Percentiles rank a stretch among this genome's conserved stretches.
These are phyloP conservation scores for Physeter macrocephalus DNA, from an alignment of 2,113 vertebrate genomes.

Conservation along the genomic window DNA sequence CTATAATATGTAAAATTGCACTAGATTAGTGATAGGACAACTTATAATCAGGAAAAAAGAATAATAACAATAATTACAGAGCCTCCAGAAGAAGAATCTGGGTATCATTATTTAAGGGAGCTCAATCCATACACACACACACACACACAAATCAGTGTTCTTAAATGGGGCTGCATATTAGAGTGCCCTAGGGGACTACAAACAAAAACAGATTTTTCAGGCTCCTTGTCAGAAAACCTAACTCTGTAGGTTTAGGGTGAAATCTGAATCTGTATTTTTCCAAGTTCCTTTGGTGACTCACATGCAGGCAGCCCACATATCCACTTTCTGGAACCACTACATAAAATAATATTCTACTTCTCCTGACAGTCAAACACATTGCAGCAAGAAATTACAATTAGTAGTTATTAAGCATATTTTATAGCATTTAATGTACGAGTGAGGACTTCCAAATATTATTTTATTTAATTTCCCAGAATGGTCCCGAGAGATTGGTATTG, in stretches of 20 bases:
- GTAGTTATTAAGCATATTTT: not conserved
- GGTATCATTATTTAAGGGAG: not conserved
- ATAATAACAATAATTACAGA: not conserved
- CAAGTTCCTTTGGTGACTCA: not conserved
- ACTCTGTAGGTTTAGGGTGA: not conserved
- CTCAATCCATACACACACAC: not conserved
- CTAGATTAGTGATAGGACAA: not conserved
- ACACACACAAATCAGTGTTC: not conserved
- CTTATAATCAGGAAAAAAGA: not conserved
- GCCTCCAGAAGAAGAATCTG: not conserved
- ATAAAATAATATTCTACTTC: slow-evolving; percentile 3
- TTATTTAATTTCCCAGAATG: not conserved
- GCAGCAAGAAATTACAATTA: not conserved
- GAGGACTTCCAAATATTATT: not conserved
- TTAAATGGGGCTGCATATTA: not conserved
- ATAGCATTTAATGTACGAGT: not conserved
- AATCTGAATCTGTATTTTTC: not conserved
- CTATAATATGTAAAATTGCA: not conserved
- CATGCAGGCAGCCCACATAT: not conserved
- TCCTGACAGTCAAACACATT: not conserved
- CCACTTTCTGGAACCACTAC: not conserved
- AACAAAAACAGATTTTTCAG: not conserved
- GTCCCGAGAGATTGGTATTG: not conserved
- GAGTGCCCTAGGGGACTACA: not conserved
- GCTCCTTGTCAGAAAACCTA: not conserved